Evolutionary conservation across 2,888 invertebrate species (phyloP), one percentile per base, ranked within the genome.

Genomic region (Andrena camellia): DNA sequence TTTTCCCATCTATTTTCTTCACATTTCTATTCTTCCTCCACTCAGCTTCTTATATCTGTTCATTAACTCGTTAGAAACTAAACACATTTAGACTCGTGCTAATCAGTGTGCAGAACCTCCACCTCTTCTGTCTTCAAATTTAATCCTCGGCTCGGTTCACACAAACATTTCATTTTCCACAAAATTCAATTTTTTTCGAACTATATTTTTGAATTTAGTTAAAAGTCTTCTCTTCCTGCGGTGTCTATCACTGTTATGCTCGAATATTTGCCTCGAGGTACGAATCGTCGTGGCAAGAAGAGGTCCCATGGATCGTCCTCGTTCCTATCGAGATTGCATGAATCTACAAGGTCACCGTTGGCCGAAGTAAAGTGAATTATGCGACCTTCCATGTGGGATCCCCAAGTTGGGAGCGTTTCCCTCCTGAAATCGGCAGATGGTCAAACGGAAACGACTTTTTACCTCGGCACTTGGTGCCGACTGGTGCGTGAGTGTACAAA

Each of bases 391-490:
- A 54, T n/a, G 66, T 52, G 69, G 57, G 70, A 8, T 33, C 60
- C 70, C 54, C 29, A 57, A 17, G 62, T 29, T 42, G 68, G 70
- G 68, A 64, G 50, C 57, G 63, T 70, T 76, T 76, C 74, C 75
- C 78, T 78, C 29, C 63, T 67, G 66, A 89, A 86, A 87, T 89
- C 85, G 88, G 85, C 90, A 90, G 88, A 89, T 90, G 88, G 89
- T 80, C 89, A 86, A 90, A 87, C 90, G 90, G 89, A 90, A 90
- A 82, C 86, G 90, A 86, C 89, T 90, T 88, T 90, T 90, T 89
- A 86, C 88, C 82, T 85, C 82, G 81, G 62, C 83, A 75, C 78
- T 88, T 78, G 81, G 83, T 85, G 87, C 83, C 83, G 85, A 88
- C 85, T 83, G 86, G 54, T 85, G 86, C 82, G 81, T 79, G 81